Evolutionary conservation across 2,888 invertebrate genomes (phyloP).

Genomic region (Dendrolimus pini): DNA sequence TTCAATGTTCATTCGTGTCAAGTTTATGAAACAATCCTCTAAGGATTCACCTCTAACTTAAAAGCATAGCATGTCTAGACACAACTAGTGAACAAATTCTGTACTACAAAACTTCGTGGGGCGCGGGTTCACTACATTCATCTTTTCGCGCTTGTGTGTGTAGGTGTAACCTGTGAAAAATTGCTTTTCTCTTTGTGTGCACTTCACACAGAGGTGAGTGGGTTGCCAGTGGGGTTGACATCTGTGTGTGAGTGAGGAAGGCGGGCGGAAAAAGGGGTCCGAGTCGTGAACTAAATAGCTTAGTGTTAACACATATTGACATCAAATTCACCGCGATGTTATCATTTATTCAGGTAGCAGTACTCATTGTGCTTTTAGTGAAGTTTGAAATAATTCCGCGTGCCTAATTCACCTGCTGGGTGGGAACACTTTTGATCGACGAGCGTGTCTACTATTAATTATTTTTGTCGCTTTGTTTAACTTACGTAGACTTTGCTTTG

Average conservation of each 20-base stretch:
- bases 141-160: slow-evolving; percentile 43
- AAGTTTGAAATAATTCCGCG: slow-evolving; percentile 40
- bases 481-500: slow-evolving; percentile 59
- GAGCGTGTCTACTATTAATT: slow-evolving; percentile 57
- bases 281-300: slow-evolving; percentile 76
- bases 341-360: slow-evolving; percentile 74
- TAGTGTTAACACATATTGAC: slow-evolving; percentile 78
- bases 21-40: slow-evolving; percentile 51
- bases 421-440: slow-evolving; percentile 21
- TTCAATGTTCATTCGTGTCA: slow-evolving; percentile 31
- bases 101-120: slow-evolving; percentile 71
- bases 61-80: slow-evolving; percentile 73
- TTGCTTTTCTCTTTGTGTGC: slow-evolving; percentile 53
- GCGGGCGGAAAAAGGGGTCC: slow-evolving; percentile 48
- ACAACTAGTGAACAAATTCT: slow-evolving; percentile 71
- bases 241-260: slow-evolving; percentile 41
- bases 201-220: slow-evolving; percentile 31
- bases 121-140: slow-evolving; percentile 64
- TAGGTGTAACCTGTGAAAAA: slow-evolving; percentile 67
- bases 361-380: slow-evolving; percentile 62
- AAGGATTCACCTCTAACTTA: slow-evolving; percentile 65
- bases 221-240: slow-evolving; percentile 24
- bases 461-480: slow-evolving; percentile 63
- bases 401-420: slow-evolving; percentile 25
- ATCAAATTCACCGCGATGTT: slow-evolving; percentile 75